These are phyloP conservation scores for Tinea pellionella DNA, from an alignment of 2,888 invertebrate genomes.

Conservation along the genomic window DNA sequence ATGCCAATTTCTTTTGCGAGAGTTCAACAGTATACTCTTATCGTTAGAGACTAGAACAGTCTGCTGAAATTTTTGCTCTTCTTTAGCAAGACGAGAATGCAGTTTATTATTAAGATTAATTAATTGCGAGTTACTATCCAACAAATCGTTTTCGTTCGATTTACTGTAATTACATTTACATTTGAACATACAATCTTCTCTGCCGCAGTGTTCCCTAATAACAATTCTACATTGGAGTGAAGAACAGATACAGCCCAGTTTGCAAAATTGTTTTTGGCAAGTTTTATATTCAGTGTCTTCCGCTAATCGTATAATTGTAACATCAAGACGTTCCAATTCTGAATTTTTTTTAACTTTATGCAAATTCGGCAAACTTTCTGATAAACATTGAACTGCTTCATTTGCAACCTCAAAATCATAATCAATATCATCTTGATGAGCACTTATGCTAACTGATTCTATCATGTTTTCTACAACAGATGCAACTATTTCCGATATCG, in stretches of 20 bases:
- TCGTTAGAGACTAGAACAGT: slow-evolving; percentile 75
- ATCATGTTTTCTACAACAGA: slow-evolving; percentile 65
- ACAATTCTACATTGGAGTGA: slow-evolving; percentile 60
- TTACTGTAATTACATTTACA: slow-evolving; percentile 45
- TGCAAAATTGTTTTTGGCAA: slow-evolving; percentile 70
- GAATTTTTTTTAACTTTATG: slow-evolving; percentile 39
- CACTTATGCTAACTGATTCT: slow-evolving; percentile 70
- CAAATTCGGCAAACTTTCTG: slow-evolving; percentile 15
- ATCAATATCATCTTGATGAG: slow-evolving; percentile 65
- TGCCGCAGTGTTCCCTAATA: slow-evolving; percentile 71
- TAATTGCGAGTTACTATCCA: slow-evolving; percentile 26
- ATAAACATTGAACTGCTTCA: slow-evolving; percentile 28
- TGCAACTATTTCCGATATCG: slow-evolving; percentile 28
- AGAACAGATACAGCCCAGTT: slow-evolving; percentile 75
- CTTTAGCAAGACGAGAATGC: slow-evolving; percentile 70
- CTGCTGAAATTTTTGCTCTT: slow-evolving; percentile 79
- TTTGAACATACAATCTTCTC: slow-evolving; percentile 69
- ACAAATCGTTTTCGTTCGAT: slow-evolving; percentile 23
- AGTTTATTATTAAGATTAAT: slow-evolving; percentile 58
- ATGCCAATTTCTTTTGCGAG: slow-evolving; percentile 67
- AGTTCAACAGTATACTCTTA: slow-evolving; percentile 59
- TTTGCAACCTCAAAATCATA: slow-evolving; percentile 34
- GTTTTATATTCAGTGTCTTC: slow-evolving; percentile 23
- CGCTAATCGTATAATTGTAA: slow-evolving; percentile 71
- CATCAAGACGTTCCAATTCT: slow-evolving; percentile 73